Conservation (phyloP, 2,888 invertebrate genomes). For the Trypoxylon attenuatum region DNA sequence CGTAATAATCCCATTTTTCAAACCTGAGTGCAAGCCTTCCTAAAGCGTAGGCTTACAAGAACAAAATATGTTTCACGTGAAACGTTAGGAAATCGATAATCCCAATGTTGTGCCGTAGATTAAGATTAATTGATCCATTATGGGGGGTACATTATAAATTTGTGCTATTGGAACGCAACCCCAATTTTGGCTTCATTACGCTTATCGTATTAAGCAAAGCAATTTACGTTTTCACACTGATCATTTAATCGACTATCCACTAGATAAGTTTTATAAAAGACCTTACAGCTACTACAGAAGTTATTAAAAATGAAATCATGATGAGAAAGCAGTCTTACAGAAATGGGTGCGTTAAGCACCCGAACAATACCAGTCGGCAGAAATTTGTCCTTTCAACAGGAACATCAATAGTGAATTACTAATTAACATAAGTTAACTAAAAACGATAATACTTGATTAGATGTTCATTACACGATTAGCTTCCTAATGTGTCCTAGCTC, state of each 20-base stretch:
- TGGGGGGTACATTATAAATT: too few relatives aligned
- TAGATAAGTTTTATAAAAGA: conserved; percentile 35
- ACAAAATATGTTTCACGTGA: too few relatives aligned
- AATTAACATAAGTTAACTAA: conserved; percentile 55
- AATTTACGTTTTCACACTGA: too few relatives aligned
- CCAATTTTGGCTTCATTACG: too few relatives aligned
- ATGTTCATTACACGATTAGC: conserved; percentile 35
- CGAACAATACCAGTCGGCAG: conserved; percentile 39
- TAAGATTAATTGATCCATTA: too few relatives aligned
- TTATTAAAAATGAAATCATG: conserved; percentile 38
- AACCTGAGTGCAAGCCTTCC: too few relatives aligned
- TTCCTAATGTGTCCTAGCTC: conserved; percentile 19
- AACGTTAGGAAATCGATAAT: too few relatives aligned
- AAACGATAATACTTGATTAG: conserved; percentile 57
- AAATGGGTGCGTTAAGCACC: conserved; percentile 56
- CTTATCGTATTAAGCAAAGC: too few relatives aligned
- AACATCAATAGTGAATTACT: conserved; percentile 56
- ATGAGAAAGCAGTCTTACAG: conserved; percentile 67
- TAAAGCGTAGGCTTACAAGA: too few relatives aligned
- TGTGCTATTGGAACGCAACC: too few relatives aligned
- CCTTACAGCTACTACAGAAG: conserved; percentile 26
- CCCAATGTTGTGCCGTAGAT: too few relatives aligned
- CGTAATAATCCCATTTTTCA: too few relatives aligned
- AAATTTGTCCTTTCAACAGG: conserved; percentile 57
- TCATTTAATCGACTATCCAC: conserved; percentile 26